Conservation (phyloP, 2,113 vertebrate genomes). For the Cyrtonyx montezumae region DNA sequence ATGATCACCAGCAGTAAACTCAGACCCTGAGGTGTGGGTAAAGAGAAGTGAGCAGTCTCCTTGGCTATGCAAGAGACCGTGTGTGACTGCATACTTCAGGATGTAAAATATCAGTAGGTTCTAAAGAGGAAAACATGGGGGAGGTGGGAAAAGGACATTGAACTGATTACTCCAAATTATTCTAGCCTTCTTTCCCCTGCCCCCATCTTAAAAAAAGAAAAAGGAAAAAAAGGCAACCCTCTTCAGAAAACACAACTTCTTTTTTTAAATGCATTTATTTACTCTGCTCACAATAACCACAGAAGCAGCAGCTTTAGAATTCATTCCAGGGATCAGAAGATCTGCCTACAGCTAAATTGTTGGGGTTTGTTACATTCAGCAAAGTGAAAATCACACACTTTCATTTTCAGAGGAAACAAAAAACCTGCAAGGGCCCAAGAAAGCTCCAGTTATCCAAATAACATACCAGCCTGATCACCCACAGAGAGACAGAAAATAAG, state of each 20-base stretch:
- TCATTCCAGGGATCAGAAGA: background rate
- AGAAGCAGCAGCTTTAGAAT: background rate
- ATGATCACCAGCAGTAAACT: background rate
- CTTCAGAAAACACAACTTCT: background rate
- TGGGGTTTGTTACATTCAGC: background rate
- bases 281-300: background rate
- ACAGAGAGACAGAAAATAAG: background rate
- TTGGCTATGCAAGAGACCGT: too few species aligned
- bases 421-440: conserved; percentile 16
- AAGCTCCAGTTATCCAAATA: conserved; percentile 18
- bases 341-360: conserved; percentile 19
- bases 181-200: background rate
- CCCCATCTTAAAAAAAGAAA: background rate
- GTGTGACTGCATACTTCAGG: accelerated
- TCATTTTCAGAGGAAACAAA: conserved; percentile 20
- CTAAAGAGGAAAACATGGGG: background rate
- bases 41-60: background rate
- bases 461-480: background rate
- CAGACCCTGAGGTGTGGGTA: background rate
- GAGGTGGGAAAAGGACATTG: background rate
- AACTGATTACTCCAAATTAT: background rate
- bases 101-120: background rate
- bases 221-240: background rate
- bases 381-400: background rate
- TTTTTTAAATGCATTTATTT: background rate